phyloP scores from a whole-genome alignment of 2,113 vertebrate genomes.

The Podocnemis expansa region DNA sequence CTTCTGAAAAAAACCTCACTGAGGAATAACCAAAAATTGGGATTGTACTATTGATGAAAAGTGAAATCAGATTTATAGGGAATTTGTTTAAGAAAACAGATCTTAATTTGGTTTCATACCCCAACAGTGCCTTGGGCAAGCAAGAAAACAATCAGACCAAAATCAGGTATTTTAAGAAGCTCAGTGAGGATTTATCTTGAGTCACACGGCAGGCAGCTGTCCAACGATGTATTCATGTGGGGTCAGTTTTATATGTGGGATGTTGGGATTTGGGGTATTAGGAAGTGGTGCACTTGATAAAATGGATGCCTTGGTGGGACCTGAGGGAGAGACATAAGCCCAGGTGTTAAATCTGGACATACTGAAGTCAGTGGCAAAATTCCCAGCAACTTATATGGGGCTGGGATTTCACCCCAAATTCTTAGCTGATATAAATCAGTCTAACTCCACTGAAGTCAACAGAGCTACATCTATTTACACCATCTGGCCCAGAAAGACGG shows the following conservation, averaged over 20 bases:
- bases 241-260: too few species aligned
- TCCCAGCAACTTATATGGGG: too few species aligned
- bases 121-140: slow-evolving; percentile 45
- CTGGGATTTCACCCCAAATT: too few species aligned
- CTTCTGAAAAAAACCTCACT: background rate
- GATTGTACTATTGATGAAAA: slow-evolving; percentile 75
- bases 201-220: slow-evolving; percentile 33
- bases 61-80: slow-evolving; percentile 61
- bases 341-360: too few species aligned
- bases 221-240: background rate
- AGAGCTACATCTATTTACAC: background rate
- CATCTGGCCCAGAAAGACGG: too few species aligned
- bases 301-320: too few species aligned
- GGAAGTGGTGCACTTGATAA: too few species aligned
- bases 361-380: too few species aligned
- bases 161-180: slow-evolving; percentile 42
- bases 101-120: slow-evolving; percentile 52
- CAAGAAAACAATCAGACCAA: slow-evolving; percentile 18
- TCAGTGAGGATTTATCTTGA: background rate
- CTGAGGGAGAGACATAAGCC: background rate
- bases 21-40: slow-evolving; percentile 41
- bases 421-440: background rate
- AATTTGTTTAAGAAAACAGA: slow-evolving; percentile 61
- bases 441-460: background rate
- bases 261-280: too few species aligned